A percentile compares a stretch with the other conserved stretches of the same genome.
Evolutionary conservation across 2,888 invertebrate genomes (phyloP).

Genomic region (Hemithea aestivaria): DNA sequence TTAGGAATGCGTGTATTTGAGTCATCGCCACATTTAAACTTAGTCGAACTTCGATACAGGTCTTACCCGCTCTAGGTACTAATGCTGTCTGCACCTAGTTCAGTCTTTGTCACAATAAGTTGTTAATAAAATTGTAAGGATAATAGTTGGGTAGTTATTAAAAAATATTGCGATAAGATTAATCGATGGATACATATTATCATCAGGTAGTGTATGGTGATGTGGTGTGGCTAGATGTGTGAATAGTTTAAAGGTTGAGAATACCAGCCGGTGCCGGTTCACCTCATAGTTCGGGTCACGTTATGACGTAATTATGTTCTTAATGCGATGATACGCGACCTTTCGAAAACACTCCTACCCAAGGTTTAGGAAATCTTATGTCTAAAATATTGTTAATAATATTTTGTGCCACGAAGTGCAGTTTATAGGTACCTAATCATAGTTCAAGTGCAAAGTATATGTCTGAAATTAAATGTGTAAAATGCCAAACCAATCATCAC

Average conservation of each 20-base stretch:
- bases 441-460: no score
- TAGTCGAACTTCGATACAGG: slow-evolving; percentile 20
- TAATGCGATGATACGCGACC: slow-evolving; percentile 35
- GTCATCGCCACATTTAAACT: slow-evolving; percentile 50
- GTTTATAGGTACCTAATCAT: no score
- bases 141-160: neutral
- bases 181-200: slow-evolving; percentile 9
- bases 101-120: neutral
- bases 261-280: slow-evolving; percentile 39
- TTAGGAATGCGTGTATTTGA: slow-evolving; percentile 40
- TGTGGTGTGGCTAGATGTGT: slow-evolving; percentile 36
- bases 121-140: neutral
- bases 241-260: slow-evolving; percentile 70
- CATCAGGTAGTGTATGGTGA: slow-evolving; percentile 38
- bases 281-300: slow-evolving; percentile 45
- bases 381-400: no score
- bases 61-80: slow-evolving; percentile 5
- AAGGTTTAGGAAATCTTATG: slow-evolving; percentile 32
- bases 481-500: no score
- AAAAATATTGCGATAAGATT: slow-evolving; percentile 7
- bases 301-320: slow-evolving; percentile 52
- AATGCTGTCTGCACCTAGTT: neutral
- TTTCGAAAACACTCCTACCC: slow-evolving; percentile 39
- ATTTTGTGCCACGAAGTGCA: no score
- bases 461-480: no score